A percentile compares a stretch with the other conserved stretches of the same genome.
phyloP scores from a whole-genome alignment of 2,888 invertebrate genomes.

The Sinotaia quadrata region DNA sequence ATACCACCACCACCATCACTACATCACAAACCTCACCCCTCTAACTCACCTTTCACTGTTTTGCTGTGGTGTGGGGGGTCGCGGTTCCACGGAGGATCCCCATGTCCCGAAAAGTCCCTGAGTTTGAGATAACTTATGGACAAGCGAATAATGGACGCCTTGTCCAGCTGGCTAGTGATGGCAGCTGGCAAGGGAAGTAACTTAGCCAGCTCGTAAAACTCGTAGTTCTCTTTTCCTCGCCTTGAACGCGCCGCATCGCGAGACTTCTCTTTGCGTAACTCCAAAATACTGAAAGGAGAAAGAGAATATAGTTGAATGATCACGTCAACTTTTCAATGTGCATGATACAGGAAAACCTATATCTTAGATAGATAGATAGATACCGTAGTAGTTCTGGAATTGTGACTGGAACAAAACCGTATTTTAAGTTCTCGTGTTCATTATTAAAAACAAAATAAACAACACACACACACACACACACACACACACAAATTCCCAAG shows the following conservation, averaged over 20 bases:
- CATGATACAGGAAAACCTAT: background rate
- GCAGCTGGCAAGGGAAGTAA: slow-evolving; percentile 93
- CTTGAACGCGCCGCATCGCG: slow-evolving; percentile 96
- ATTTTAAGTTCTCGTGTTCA: background rate
- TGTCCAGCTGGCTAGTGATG: slow-evolving; percentile 96
- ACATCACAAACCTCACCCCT: too few relatives aligned
- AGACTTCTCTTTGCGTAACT: slow-evolving; percentile 88
- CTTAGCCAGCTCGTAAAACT: slow-evolving; percentile 94
- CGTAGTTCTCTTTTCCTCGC: slow-evolving; percentile 96
- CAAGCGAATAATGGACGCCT: slow-evolving; percentile 94
- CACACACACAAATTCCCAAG: background rate
- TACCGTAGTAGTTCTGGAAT: background rate
- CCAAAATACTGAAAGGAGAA: slow-evolving; percentile 66
- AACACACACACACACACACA: background rate
- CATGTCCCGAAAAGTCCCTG: slow-evolving; percentile 95
- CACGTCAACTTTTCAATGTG: too few relatives aligned
- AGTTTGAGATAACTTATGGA: slow-evolving; percentile 97
- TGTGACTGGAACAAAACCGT: background rate
- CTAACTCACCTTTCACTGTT: slow-evolving; percentile 50
- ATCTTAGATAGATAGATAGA: background rate
- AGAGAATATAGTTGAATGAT: background rate
- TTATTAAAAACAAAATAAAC: background rate
- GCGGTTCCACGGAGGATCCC: slow-evolving; percentile 93
- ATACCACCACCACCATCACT: too few relatives aligned
- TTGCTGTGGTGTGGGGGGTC: slow-evolving; percentile 52